These are phyloP conservation scores for Erpobdella octoculata DNA, from an alignment of 2,888 invertebrate genomes.

Conservation along the genomic window DNA sequence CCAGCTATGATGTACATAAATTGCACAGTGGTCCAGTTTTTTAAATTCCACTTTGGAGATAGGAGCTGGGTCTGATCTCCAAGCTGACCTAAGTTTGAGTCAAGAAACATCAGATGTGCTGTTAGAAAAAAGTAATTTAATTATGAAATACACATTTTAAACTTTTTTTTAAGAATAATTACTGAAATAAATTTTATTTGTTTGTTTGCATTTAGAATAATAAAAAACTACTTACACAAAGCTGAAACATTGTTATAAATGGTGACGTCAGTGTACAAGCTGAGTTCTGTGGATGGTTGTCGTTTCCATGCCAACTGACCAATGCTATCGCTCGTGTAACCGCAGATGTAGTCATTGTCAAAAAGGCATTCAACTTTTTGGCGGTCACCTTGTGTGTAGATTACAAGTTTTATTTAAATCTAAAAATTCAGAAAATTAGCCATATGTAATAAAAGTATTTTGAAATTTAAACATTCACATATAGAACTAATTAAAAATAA, in stretches of 20 bases:
- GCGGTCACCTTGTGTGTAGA: not conserved
- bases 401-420: not conserved
- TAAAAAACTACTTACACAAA: not conserved
- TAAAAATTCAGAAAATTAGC: too few relatives aligned
- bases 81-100: slow-evolving; percentile 26
- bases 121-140: not conserved
- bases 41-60: slow-evolving; percentile 25
- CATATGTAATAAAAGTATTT: too few relatives aligned
- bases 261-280: not conserved
- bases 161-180: not conserved
- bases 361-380: slow-evolving; percentile 13
- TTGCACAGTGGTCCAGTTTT: not conserved
- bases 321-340: not conserved
- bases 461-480: too few relatives aligned
- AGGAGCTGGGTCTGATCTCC: slow-evolving; percentile 29
- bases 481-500: too few relatives aligned
- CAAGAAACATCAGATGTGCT: slow-evolving; percentile 27
- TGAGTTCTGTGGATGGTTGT: not conserved
- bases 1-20: slow-evolving; percentile 24
- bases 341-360: slow-evolving; percentile 15
- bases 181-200: not conserved
- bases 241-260: not conserved
- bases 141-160: not conserved
- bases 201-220: not conserved
- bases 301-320: slow-evolving; percentile 6